Evolutionary conservation across 2,797 vertebrate species (phyloP), one percentile per base, ranked within the genome.

Genomic region (Danio kyathit): DNA sequence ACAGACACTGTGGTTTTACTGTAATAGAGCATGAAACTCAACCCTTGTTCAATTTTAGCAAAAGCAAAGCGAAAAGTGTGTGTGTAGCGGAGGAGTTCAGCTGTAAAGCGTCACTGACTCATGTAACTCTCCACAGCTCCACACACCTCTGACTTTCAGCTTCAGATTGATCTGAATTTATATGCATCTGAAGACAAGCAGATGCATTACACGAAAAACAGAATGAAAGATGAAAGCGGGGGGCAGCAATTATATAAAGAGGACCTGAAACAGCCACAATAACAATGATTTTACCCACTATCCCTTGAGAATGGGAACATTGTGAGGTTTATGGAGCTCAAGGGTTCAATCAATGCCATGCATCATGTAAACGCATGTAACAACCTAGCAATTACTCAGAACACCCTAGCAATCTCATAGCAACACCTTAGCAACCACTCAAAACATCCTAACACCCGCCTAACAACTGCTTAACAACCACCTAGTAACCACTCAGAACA

Each of bases 71-170:
- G 41, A 40, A 52, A 17, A 40, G 48, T 14, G 48, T 13, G 12
- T 49, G 48, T 49, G 48, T 49, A 19, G 0, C 17, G 65, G 17
- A n/a, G 6, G 49, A 14, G 10, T 46, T 54, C 16, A 11, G 16
- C 40, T 17, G n/a, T 29, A 29, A 6, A 72, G 70, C 40, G 43
- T 64, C 61, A 8, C 64, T 48, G 43, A 66, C 64, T 66, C 17
- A 21, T 29, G 29, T 29, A 29, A 1, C 29, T 29, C 29, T 29
- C 29, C n/a, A n/a, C n/a, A n/a, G n/a, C n/a, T n/a, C n/a, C 29
- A 29, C 29, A 65, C 52, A 44, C 17, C 74, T 14, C 49, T 43
- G 61, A 54, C 74, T 76, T 76, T 76, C 48, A 76, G 54, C 38
- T n/a, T 65, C 2, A 65, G 65, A 56, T 43, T 44, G 49, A 16